These are phyloP conservation scores for Octopus bimaculoides DNA, from an alignment of 1,140 invertebrate genomes.

Conservation along the genomic window DNA sequence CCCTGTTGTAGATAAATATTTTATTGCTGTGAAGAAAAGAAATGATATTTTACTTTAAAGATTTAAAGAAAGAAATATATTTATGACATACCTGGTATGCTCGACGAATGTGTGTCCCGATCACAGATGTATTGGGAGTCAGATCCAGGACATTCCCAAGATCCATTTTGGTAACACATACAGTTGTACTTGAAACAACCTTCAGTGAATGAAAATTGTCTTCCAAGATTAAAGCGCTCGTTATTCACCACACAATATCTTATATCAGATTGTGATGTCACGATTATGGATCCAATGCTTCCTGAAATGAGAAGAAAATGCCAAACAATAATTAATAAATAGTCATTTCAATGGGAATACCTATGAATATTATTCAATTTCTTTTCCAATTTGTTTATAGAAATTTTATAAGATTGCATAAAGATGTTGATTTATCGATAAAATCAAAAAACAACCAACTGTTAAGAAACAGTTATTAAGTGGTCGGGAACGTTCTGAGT, in stretches of 20 bases:
- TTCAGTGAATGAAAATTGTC: constrained; percentile 31
- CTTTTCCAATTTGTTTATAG: not conserved
- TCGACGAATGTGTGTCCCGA: constrained; percentile 3
- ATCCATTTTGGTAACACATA: constrained; percentile 36
- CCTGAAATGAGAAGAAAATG: not conserved
- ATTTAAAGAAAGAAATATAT: not conserved
- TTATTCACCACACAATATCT: constrained; percentile 29
- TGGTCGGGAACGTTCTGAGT: no score
- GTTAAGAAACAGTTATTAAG: no score
- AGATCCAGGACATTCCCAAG: constrained; percentile 27
- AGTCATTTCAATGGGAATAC: not conserved
- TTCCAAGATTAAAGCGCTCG: constrained; percentile 17
- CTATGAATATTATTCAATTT: not conserved
- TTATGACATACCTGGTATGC: not conserved
- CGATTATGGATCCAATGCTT: constrained; percentile 13
- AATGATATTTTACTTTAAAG: not conserved
- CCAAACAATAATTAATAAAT: not conserved
- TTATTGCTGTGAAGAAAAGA: no score
- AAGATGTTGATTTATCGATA: not conserved
- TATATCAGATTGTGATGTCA: not conserved
- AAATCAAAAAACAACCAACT: no score
- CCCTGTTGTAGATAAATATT: no score
- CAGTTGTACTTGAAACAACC: constrained; percentile 38
- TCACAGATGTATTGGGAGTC: constrained; percentile 30
- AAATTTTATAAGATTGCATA: not conserved